These are phyloP conservation scores for Clavelina lepadiformis DNA, from an alignment of 23 tunicate species.

Conservation along the genomic window DNA sequence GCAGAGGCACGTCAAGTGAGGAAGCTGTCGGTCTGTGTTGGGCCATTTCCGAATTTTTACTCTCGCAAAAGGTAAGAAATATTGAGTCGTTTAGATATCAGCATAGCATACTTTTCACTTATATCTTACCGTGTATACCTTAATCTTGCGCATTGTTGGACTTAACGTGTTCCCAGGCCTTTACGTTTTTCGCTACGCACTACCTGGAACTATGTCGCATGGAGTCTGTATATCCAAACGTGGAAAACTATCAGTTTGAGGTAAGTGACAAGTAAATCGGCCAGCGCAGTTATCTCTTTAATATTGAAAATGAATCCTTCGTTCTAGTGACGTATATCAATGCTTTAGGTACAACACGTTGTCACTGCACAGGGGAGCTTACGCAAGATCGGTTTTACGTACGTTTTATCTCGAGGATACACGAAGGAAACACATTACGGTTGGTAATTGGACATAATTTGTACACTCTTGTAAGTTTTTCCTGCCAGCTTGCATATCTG, in stretches of 20 bases:
- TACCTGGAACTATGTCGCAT: constrained; percentile 76
- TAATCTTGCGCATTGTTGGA: too few species aligned
- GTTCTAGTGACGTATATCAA: neutral
- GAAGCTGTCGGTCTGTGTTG: constrained; percentile 91
- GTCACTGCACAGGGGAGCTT: constrained; percentile 37
- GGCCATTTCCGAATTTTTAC: constrained; percentile 78
- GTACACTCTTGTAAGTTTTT: too few species aligned
- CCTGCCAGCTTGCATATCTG: too few species aligned
- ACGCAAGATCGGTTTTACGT: constrained; percentile 49
- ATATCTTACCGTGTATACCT: too few species aligned
- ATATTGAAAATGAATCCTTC: neutral
- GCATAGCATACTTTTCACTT: too few species aligned
- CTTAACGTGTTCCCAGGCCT: constrained; percentile 59
- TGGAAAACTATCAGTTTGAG: constrained; percentile 79
- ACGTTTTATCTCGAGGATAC: constrained; percentile 52
- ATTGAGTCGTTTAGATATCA: too few species aligned
- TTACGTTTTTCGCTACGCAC: constrained; percentile 78
- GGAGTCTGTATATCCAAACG: constrained; percentile 75
- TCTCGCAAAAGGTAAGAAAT: constrained; percentile 45
- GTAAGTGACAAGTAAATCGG: constrained; percentile 18
- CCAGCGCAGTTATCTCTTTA: neutral
- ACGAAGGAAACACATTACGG: constrained; percentile 73
- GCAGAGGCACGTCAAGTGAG: constrained; percentile 81
- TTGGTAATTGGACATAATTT: too few species aligned
- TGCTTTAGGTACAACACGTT: constrained; percentile 48